A percentile compares a stretch with the other conserved stretches of the same genome.
phyloP scores from a whole-genome alignment of 2,113 vertebrate species.

The Anarhynchus alexandrinus region DNA sequence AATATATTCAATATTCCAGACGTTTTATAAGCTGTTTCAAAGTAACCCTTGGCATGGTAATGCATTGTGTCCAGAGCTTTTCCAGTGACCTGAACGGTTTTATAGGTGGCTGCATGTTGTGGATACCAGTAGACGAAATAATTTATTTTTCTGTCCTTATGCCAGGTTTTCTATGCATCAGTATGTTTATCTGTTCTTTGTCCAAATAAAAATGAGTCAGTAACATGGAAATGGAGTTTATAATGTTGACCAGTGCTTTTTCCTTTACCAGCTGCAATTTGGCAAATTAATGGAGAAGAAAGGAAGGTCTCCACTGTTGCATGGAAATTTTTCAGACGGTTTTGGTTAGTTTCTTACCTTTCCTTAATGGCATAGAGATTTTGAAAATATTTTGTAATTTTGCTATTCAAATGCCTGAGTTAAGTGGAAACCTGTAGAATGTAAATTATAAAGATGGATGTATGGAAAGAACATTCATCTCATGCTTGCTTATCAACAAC shows the following conservation, averaged over 20 bases:
- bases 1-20: not conserved
- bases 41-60: not conserved
- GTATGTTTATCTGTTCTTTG: not conserved
- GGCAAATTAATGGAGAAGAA: not conserved
- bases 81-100: not conserved
- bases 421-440: not conserved
- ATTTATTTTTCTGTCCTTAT: not conserved
- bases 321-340: not conserved
- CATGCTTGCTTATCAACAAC: rapidly evolving
- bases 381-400: not conserved
- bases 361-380: not conserved
- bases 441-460: not conserved
- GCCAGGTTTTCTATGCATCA: not conserved
- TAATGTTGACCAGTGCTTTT: not conserved
- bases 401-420: not conserved
- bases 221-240: not conserved
- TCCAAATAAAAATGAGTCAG: not conserved
- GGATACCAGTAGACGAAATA: not conserved
- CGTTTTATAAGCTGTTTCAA: not conserved
- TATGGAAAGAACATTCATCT: not conserved
- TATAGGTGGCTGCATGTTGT: not conserved
- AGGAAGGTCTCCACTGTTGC: not conserved
- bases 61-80: not conserved
- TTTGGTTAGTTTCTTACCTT: not conserved
- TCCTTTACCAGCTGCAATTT: not conserved